Percentiles rank a stretch among this genome's conserved stretches.
Conservation (phyloP, 2,888 invertebrate species). For the Drosophila prolongata region DNA sequence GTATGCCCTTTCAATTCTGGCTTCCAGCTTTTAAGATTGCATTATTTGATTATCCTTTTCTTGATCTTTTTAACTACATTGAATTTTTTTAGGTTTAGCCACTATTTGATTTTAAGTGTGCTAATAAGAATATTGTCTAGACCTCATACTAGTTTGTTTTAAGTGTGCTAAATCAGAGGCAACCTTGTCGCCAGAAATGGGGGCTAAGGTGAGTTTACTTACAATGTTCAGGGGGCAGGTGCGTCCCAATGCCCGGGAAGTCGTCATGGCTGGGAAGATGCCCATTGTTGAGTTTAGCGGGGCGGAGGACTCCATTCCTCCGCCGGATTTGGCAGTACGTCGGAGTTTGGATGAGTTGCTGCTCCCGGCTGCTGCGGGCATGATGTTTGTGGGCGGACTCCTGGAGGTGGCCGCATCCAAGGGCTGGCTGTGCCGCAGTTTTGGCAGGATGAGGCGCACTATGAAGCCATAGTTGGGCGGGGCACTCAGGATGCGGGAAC, state of each 20-base stretch:
- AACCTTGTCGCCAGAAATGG: slow-evolving; percentile 6
- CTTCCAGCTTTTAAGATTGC: too few species aligned
- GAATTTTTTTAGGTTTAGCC: too few species aligned
- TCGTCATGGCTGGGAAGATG: background rate
- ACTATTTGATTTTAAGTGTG: background rate
- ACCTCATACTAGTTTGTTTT: background rate
- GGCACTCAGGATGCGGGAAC: slow-evolving; percentile 82
- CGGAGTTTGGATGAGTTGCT: slow-evolving; percentile 42
- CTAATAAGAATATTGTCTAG: too few species aligned
- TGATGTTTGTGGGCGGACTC: slow-evolving; percentile 41
- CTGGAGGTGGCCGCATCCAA: slow-evolving; percentile 17
- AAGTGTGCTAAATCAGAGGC: background rate
- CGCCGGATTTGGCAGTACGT: slow-evolving; percentile 34
- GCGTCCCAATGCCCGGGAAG: slow-evolving; percentile 60
- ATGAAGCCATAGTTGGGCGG: slow-evolving; percentile 83
- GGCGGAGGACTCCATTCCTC: slow-evolving; percentile 52
- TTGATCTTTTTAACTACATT: too few species aligned
- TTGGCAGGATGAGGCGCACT: slow-evolving; percentile 82
- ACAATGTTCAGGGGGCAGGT: slow-evolving; percentile 83
- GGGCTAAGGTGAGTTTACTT: slow-evolving; percentile 62
- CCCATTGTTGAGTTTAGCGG: slow-evolving; percentile 55
- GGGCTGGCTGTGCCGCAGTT: slow-evolving; percentile 68
- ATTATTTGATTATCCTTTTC: too few species aligned
- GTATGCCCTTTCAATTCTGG: too few species aligned
- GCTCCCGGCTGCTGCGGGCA: slow-evolving; percentile 28